A percentile compares a stretch with the other conserved stretches of the same genome.
These are phyloP conservation scores for Sciurus carolinensis DNA, from an alignment of 2,797 vertebrate genomes.

Conservation along the genomic window DNA sequence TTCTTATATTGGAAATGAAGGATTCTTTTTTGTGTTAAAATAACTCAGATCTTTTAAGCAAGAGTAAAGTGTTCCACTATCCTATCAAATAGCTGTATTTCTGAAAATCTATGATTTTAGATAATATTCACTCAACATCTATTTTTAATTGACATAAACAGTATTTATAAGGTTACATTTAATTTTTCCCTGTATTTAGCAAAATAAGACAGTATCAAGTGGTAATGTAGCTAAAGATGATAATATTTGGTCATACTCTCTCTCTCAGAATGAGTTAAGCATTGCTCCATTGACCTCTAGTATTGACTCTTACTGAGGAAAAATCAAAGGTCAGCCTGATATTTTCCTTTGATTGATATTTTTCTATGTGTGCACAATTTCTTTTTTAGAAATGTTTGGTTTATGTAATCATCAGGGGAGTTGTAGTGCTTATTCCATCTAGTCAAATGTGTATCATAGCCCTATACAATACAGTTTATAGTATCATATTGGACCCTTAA, in stretches of 20 bases:
- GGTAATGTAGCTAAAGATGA: neutral
- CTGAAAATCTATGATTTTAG: neutral
- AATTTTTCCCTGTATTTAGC: neutral
- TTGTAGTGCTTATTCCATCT: neutral
- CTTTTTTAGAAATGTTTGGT: neutral
- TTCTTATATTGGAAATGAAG: neutral
- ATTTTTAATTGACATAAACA: neutral
- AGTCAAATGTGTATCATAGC: neutral
- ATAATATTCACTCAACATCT: neutral
- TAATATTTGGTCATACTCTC: neutral
- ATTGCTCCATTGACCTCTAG: neutral
- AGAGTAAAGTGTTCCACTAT: neutral
- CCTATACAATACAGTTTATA: neutral
- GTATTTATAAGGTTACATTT: neutral
- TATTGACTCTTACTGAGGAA: neutral
- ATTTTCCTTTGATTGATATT: neutral
- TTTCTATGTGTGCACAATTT: neutral
- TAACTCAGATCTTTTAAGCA: neutral
- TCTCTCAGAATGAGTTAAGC: neutral
- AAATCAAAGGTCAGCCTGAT: neutral
- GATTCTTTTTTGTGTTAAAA: neutral
- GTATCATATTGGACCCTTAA: neutral
- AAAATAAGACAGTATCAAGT: neutral
- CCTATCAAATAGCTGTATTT: neutral
- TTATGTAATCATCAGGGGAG: neutral